Evolutionary conservation across 2,797 vertebrate species (phyloP), one percentile per base, ranked within the genome.

Genomic region (Tapirus indicus): DNA sequence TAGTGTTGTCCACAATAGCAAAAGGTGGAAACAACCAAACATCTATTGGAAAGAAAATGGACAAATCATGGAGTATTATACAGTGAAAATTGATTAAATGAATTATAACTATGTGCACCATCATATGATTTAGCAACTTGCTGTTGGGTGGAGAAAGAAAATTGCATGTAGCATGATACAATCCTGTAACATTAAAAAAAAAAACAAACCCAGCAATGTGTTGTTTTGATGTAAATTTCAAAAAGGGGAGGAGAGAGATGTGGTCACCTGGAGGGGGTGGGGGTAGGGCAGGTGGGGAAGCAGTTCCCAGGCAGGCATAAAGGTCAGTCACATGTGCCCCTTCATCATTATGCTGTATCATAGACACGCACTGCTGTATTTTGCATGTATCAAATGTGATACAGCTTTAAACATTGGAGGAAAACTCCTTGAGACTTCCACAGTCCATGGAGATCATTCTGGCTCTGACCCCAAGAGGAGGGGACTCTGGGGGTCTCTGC

Each of bases 271-370:
- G 21, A 25, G 3, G 58, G 6, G 2, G 1, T 23, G 25, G 5
- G 8, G 2, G 56, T 13, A 47, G 5, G n/a, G 32, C 14, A 11
- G 20, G 25, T 12, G 16, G 17, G 8, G 27, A 27, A 80, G 20
- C 4, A 18, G 60, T 23, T 74, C 58, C 7, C 14, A 20, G 38
- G 54, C 35, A 66, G 68, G 17, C 3, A 1, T 44, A 38, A 27
- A 7, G 38, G 18, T 4, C 1, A 0, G 47, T n/a, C 16, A 27
- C 1, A 0, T 78, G n/a, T n/a, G 11, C 77, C 60, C 41, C 23
- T 18, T 32, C 32, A 44, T 29, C 14, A 10, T 62, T 54, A 16
- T 5, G 20, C 38, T 75, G 29, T 7, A 14, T 56, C 14, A 52
- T 7, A 21, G 17, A 44, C 49, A 12, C 14, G 3, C 0, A 1